Evolutionary conservation across 2,888 invertebrate genomes (phyloP), one percentile per base, ranked within the genome.

Genomic region (Ennomos erosarius): DNA sequence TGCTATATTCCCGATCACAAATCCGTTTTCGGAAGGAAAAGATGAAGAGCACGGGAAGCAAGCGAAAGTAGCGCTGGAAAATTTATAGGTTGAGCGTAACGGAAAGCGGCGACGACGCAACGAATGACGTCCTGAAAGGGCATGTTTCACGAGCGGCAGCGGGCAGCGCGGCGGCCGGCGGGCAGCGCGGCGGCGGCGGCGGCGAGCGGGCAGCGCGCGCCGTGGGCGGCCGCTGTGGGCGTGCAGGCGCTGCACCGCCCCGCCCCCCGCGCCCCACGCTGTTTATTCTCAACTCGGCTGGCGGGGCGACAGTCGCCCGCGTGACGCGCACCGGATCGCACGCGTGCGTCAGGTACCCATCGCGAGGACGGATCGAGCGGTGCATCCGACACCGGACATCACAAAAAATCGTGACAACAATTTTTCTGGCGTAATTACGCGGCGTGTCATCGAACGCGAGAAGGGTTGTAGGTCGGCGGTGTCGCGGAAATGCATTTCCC

Each of bases 201-300:
- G 76, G 70, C 64, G 66, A 36, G 65, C 65, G 68, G 26, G 26
- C 26, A 26, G 26, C 63, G 59, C 77, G 77, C 77, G 76, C 75
- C 81, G 85, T 84, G 87, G 86, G 87, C 86, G 87, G 85, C 84
- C 84, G 81, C 79, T 76, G 88, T 88, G 90, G 90, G 90, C 90
- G 91, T 90, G 90, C 90, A 90, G 82, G 83, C 86, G 84, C 80
- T 79, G 83, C 83, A 80, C 80, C 80, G 79, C 80, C 80, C 85
- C 82, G 80, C 81, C 78, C 81, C 81, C 78, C 81, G 79, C 81
- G 79, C 84, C 82, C 83, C 84, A 79, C 86, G 80, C 86, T 87
- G 89, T 88, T 88, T 89, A 90, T 89, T 89, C 89, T 87, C 86
- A 84, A 83, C 81, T 79, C 84, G 83, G 81, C 84, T 84, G 87